A percentile compares a stretch with the other conserved stretches of the same genome.
Conservation (phyloP, 2,888 invertebrate genomes). For the Elegia similella region DNA sequence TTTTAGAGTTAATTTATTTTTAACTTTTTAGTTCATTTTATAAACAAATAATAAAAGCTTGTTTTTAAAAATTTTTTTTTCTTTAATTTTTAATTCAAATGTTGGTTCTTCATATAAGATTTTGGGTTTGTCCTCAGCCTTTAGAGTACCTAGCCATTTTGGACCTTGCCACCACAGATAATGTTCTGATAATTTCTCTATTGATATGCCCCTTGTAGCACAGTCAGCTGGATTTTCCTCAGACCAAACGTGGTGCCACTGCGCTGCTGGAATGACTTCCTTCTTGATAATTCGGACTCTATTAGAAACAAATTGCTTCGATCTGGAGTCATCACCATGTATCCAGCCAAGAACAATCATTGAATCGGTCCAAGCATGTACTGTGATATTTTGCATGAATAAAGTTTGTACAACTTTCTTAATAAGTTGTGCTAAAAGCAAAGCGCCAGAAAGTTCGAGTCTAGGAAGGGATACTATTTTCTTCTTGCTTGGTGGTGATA, state of each 20-base stretch:
- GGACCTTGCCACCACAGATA: conserved; percentile 14
- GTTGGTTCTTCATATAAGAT: neutral
- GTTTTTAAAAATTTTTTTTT: too few relatives aligned
- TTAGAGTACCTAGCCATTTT: neutral
- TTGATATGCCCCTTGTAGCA: too few relatives aligned
- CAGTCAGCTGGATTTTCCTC: too few relatives aligned
- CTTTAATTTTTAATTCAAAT: neutral
- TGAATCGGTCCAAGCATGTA: conserved; percentile 13
- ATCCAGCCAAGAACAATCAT: conserved; percentile 13
- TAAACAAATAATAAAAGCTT: too few relatives aligned
- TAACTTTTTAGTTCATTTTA: too few relatives aligned
- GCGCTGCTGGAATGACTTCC: neutral
- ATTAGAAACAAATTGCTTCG: conserved; percentile 12
- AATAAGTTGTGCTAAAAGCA: conserved; percentile 3
- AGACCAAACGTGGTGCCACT: neutral
- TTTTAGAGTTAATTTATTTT: too few relatives aligned
- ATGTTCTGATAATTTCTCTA: too few relatives aligned
- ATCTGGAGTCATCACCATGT: neutral
- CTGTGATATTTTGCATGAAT: neutral
- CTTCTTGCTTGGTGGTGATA: too few relatives aligned
- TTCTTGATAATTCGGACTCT: neutral
- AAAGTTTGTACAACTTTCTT: too few relatives aligned
- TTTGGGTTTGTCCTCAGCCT: neutral
- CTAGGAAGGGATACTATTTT: too few relatives aligned
- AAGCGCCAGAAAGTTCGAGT: conserved; percentile 2